Evolutionary conservation across 2,888 invertebrate species (phyloP).

Genomic region (Brenthis ino): DNA sequence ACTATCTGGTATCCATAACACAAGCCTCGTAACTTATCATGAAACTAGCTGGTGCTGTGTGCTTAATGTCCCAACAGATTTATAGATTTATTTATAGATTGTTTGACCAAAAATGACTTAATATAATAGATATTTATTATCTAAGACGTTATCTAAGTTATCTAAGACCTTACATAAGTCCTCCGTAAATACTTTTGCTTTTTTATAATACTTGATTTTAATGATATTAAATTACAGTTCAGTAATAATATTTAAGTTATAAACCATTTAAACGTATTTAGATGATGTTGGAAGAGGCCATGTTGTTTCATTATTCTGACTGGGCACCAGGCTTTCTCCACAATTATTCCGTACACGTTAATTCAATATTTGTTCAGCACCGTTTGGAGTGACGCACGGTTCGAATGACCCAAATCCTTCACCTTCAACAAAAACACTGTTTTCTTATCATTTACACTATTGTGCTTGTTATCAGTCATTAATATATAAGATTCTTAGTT

Average conservation of each 20-base stretch:
- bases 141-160: background rate
- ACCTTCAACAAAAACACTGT: conserved; percentile 39
- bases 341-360: conserved; percentile 75
- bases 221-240: no score
- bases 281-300: conserved; percentile 21
- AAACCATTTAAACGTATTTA: conserved; percentile 3
- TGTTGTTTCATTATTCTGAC: conserved; percentile 43
- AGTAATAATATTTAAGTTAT: background rate
- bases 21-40: no score
- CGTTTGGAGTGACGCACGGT: conserved; percentile 55
- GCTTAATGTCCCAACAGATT: no score
- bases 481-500: no score
- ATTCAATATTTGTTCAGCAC: conserved; percentile 77
- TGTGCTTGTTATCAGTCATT: conserved; percentile 20
- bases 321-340: conserved; percentile 64
- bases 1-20: no score
- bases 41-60: no score
- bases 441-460: conserved; percentile 33
- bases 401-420: conserved; percentile 43
- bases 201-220: no score
- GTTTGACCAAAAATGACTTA: no score
- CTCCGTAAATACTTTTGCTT: no score
- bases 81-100: no score
- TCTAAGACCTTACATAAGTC: no score
- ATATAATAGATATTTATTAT: no score